A percentile compares a stretch with the other conserved stretches of the same genome.
Conservation (phyloP, 2,113 vertebrate species). For the Xenopus tropicalis region UCB_Xtro_10.0 CM004445.2:30063001-30063500, state of each 20-base stretch:
- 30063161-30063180: constrained; percentile 12
- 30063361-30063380: too few species aligned
- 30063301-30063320: too few species aligned
- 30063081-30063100: constrained; percentile 29
- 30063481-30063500: too few species aligned
- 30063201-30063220: constrained; percentile 1
- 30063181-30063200: constrained; percentile 6
- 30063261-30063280: too few species aligned
- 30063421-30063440: too few species aligned
- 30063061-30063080: constrained; percentile 24
- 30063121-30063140: constrained; percentile 8
- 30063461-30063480: too few species aligned
- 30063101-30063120: background rate
- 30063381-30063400: too few species aligned
- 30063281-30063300: too few species aligned
- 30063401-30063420: too few species aligned
- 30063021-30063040: constrained; percentile 31
- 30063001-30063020: constrained; percentile 27
- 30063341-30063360: too few species aligned
- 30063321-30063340: too few species aligned
- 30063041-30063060: constrained; percentile 39
- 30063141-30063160: constrained; percentile 1
- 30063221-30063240: constrained; percentile 8
- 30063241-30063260: constrained; percentile 5
- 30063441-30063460: too few species aligned